phyloP scores from a whole-genome alignment of 1,140 invertebrate genomes.

The Lanistes nyassanus region DNA sequence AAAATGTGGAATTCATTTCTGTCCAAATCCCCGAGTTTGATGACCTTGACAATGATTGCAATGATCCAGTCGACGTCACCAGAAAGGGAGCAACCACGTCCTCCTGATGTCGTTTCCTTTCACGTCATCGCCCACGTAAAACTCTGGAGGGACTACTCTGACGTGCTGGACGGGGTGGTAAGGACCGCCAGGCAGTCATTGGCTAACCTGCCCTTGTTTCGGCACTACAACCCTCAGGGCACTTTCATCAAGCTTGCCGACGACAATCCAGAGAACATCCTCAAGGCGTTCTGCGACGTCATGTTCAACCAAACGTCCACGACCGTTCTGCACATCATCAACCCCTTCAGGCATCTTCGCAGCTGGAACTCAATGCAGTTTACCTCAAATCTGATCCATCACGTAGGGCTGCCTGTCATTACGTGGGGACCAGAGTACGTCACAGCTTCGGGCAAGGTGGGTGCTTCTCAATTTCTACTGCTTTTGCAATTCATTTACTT shows the following conservation, averaged over 20 bases:
- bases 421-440: slow-evolving; percentile 37
- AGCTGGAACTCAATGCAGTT: slow-evolving; percentile 25
- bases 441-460: slow-evolving; percentile 28
- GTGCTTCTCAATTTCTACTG: neutral
- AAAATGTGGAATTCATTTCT: neutral
- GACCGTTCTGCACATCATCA: slow-evolving; percentile 35
- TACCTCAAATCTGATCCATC: slow-evolving; percentile 27
- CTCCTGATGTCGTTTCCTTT: neutral
- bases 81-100: neutral
- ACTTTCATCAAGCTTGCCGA: neutral
- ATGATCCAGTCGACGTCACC: slow-evolving; percentile 3
- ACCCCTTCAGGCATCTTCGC: slow-evolving; percentile 27
- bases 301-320: slow-evolving; percentile 36
- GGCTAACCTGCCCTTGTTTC: neutral
- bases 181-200: neutral
- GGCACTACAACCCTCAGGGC: neutral
- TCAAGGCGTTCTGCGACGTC: slow-evolving; percentile 30
- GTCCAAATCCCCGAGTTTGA: neutral
- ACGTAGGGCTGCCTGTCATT: slow-evolving; percentile 33
- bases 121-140: slow-evolving; percentile 23
- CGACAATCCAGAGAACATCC: slow-evolving; percentile 26
- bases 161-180: slow-evolving; percentile 13
- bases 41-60: neutral
- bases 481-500: too few species aligned
- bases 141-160: slow-evolving; percentile 13